Evolutionary conservation across 2,113 vertebrate genomes (phyloP), one percentile per base, ranked within the genome.

Genomic region (Corvus cornix): DNA sequence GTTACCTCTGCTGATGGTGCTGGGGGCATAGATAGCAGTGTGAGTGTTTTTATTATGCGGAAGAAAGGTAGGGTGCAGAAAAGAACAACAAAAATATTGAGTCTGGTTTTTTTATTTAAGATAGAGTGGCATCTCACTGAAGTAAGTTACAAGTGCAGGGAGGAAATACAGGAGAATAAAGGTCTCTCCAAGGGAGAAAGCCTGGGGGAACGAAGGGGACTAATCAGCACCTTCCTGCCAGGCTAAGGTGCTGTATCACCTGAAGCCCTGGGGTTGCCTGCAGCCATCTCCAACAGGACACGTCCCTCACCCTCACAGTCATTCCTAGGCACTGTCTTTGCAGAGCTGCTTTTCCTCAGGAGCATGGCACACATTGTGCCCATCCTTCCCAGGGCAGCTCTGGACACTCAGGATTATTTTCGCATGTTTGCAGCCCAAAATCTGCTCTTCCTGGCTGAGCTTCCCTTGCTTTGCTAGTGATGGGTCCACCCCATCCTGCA

Each of bases 281-380:
- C 60, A 78, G 78, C 31, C 13, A 16, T 59, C 39, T 81, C 59
- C 69, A 81, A 20, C 49, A 51, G 44, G 37, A 69, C 21, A 13
- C 1, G 1, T 43, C 9, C 30, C 18, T 17, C 0, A 2, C 19
- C 4, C 16, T 80, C 19, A 16, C 5, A 1, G 37, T 26, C 4
- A 1, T 53, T 76, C n/a, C 58, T 16, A 15, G 3, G 9, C 0
- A 1, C 23, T n/a, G 22, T 21, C 59, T 78, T 41, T 60, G 74
- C 60, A 93, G 30, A 69, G 11, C 19, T 76, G 28, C 9, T 46
- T 74, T 64, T 85, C 16, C 60, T 64, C 0, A 0, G 37, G 14
- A 52, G 19, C 67, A 16, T 0, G 0, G 52, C 1, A 0, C 8
- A 23, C 3, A 1, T 44, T 31, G 23, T 43, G 14, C 14, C 11